phyloP scores from a whole-genome alignment of 2,113 vertebrate species.

The Gobius niger region DNA sequence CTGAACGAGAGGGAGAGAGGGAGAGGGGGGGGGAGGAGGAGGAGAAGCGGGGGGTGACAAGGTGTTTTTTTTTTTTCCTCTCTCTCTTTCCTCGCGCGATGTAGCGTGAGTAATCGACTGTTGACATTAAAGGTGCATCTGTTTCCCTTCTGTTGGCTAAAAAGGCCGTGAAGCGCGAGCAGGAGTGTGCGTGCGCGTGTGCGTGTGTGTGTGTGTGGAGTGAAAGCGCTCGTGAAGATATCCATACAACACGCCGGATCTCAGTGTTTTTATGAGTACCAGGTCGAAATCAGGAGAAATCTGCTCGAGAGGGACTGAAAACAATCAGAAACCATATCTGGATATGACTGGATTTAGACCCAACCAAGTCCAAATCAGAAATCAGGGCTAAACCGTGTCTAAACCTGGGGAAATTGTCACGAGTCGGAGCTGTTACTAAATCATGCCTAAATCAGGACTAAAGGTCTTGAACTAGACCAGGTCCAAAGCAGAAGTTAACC shows the following conservation, averaged over 20 bases:
- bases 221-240: slow-evolving; percentile 6
- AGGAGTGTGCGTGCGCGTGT: slow-evolving; percentile 11
- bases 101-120: slow-evolving; percentile 64
- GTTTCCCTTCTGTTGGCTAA: slow-evolving; percentile 57
- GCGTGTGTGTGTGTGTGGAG: slow-evolving; percentile 22
- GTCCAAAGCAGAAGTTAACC: neutral
- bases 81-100: slow-evolving; percentile 29
- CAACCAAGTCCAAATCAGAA: neutral
- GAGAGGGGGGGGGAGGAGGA: no score
- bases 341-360: neutral
- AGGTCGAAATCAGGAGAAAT: neutral
- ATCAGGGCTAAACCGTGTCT: neutral
- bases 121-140: slow-evolving; percentile 67
- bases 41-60: no score
- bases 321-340: neutral
- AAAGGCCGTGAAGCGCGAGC: slow-evolving; percentile 17
- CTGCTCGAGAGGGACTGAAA: neutral
- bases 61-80: no score
- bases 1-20: slow-evolving; percentile 30
- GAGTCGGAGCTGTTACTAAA: no score
- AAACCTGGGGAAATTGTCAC: neutral
- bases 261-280: no score
- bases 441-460: neutral
- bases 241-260: no score
- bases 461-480: neutral